Base-by-base conservation (phyloP, 2,113 vertebrate species). In the Oreochromis aureus region DNA sequence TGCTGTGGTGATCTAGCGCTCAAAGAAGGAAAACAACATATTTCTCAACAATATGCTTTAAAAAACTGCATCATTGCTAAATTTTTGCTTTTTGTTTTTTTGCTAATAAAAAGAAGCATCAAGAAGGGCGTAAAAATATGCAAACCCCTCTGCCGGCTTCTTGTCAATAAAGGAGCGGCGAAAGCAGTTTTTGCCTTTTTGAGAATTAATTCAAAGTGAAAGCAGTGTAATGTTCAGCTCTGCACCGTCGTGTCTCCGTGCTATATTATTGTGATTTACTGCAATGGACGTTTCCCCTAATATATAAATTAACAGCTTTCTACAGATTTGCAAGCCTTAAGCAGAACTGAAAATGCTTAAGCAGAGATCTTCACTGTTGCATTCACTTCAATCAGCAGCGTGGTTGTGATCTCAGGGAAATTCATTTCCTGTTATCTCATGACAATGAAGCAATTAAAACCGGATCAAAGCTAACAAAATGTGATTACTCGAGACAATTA, bases 401-500 rank as follows among this genome's bases (percentile, higher is more conserved):
- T 16, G 9, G 59, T 6, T 54, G 53, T 34, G 18, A 81, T 89
- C 61, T 56, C n/a, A 39, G 32, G 55, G 9, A 86, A 91, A 89
- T 80, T 56, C 6, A 78, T 83, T 83, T 85, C 36, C 71, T 46
- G 63, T 91, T 87, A 89, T 92, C 90, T 90, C 34, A 7, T 27
- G 84, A 86, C 89, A 85, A 82, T 81, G 32, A 59, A 83, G 88
- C 84, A 91, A 93, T 94, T 94, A 89, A 92, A 88, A 56, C 16
- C 12, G 27, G 82, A 92, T 91, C 84, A 89, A 83, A 84, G 84
- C 83, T 63, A 91, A 81, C 4, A 54, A 80, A 84, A 87, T 87
- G 81, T 90, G 81, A 91, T 92, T 79, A 87, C 39, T 83, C 4
- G 1, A 81, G 69, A 81, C 83, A 89, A 86, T 92, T 85, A 87